phyloP scores from a whole-genome alignment of 2,113 vertebrate species.

The Leptosomus discolor region DNA sequence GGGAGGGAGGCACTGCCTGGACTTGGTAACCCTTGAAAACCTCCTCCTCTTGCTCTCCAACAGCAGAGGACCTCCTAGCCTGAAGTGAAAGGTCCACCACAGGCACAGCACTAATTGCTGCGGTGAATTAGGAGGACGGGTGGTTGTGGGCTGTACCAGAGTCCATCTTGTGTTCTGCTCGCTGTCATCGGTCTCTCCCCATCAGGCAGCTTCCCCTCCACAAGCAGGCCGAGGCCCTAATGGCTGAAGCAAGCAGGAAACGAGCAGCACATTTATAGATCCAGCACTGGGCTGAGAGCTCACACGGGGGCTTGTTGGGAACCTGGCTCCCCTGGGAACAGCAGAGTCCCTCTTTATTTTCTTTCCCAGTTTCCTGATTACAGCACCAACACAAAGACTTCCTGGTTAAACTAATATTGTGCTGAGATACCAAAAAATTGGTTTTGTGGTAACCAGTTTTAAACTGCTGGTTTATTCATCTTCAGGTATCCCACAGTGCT shows the following conservation, averaged over 20 bases:
- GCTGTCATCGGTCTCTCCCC: constrained; percentile 23
- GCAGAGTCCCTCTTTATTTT: neutral
- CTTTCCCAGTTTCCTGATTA: neutral
- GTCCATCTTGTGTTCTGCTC: neutral
- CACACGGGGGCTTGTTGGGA: neutral
- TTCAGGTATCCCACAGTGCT: neutral
- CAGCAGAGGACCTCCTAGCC: neutral
- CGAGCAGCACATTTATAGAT: neutral
- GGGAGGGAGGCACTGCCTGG: neutral
- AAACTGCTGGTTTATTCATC: neutral
- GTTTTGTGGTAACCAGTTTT: neutral
- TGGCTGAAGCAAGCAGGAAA: constrained; percentile 26
- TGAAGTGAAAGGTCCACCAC: neutral
- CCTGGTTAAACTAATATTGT: neutral
- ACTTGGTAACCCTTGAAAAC: neutral
- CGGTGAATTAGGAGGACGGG: neutral
- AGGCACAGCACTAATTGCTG: neutral
- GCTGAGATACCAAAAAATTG: neutral
- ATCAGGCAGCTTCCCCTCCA: constrained; percentile 9
- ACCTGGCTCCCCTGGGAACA: neutral
- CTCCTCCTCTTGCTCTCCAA: neutral
- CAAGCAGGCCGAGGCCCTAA: neutral
- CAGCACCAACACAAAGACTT: neutral
- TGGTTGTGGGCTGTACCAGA: neutral
- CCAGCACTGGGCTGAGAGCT: neutral